phyloP scores from a whole-genome alignment of 2,888 invertebrate species.

The Piscicola geometra region DNA sequence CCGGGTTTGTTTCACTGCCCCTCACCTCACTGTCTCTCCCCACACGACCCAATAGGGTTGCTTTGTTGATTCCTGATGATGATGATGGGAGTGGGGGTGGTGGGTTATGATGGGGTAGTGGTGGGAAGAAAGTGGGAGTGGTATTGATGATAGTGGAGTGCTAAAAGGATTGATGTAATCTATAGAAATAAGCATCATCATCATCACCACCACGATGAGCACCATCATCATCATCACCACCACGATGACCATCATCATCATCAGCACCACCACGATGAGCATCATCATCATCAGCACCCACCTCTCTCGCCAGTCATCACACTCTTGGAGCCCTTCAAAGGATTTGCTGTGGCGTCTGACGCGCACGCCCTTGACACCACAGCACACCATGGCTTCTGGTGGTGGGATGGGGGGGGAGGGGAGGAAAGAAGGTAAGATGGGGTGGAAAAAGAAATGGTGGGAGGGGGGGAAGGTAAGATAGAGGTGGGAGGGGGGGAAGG shows the following conservation, averaged over 20 bases:
- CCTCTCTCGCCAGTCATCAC: slow-evolving; percentile 36
- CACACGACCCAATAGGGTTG: slow-evolving; percentile 77
- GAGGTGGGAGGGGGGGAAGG: not conserved
- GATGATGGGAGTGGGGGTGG: not conserved
- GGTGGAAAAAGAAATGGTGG: not conserved
- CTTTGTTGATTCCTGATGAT: slow-evolving; percentile 71
- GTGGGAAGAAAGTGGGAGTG: not conserved
- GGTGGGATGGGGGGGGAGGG: not conserved
- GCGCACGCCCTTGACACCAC: not conserved
- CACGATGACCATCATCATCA: too few species aligned
- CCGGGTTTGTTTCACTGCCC: slow-evolving; percentile 75
- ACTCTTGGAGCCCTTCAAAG: slow-evolving; percentile 27
- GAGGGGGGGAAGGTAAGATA: too few species aligned
- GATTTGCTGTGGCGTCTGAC: not conserved
- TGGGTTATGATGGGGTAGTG: too few species aligned
- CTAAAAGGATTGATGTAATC: too few species aligned
- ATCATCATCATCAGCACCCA: not conserved
- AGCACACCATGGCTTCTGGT: not conserved
- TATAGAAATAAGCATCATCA: too few species aligned
- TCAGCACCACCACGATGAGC: too few species aligned
- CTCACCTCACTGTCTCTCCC: slow-evolving; percentile 83
- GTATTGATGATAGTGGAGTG: too few species aligned
- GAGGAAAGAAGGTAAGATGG: not conserved
- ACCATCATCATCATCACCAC: too few species aligned
- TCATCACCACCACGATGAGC: too few species aligned